Evolutionary conservation across 2,888 invertebrate species (phyloP).

Genomic region (Lobophora halterata): DNA sequence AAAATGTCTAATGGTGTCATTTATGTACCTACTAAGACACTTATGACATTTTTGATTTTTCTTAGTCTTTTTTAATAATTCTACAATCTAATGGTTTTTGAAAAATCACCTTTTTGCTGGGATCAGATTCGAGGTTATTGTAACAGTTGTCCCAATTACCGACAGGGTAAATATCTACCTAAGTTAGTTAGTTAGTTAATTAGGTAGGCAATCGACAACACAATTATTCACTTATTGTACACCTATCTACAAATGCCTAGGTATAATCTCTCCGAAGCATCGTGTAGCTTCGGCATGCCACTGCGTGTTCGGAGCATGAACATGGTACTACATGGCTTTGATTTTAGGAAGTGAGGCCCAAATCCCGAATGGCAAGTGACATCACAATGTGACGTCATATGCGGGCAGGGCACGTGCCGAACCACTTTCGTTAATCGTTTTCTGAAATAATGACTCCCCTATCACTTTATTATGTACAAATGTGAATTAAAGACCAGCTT

Average conservation of each 20-base stretch:
- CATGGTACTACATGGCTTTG: constrained; percentile 43
- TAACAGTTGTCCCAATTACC: too few relatives aligned
- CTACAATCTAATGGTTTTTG: too few relatives aligned
- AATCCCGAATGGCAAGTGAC: constrained; percentile 32
- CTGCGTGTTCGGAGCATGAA: constrained; percentile 11
- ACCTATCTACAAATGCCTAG: too few relatives aligned
- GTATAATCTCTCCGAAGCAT: constrained; percentile 25
- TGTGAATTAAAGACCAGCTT: constrained; percentile 25
- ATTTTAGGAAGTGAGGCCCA: constrained; percentile 45
- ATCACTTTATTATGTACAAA: constrained; percentile 43
- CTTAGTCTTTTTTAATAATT: too few relatives aligned
- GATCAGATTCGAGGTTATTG: too few relatives aligned
- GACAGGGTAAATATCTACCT: too few relatives aligned
- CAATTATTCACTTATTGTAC: too few relatives aligned
- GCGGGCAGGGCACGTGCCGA: constrained; percentile 64
- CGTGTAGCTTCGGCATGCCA: constrained; percentile 20
- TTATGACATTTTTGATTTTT: too few relatives aligned
- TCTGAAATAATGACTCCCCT: constrained; percentile 57
- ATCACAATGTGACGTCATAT: constrained; percentile 50
- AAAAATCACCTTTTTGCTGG: too few relatives aligned
- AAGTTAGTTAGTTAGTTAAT: constrained; percentile 3
- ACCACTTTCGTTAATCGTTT: constrained; percentile 63
- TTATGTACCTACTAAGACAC: background rate
- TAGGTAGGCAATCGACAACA: constrained; percentile 26
- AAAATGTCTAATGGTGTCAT: background rate